A percentile compares a stretch with the other conserved stretches of the same genome.
phyloP scores from a whole-genome alignment of 2,888 invertebrate species.

The Tenthredo livida region DNA sequence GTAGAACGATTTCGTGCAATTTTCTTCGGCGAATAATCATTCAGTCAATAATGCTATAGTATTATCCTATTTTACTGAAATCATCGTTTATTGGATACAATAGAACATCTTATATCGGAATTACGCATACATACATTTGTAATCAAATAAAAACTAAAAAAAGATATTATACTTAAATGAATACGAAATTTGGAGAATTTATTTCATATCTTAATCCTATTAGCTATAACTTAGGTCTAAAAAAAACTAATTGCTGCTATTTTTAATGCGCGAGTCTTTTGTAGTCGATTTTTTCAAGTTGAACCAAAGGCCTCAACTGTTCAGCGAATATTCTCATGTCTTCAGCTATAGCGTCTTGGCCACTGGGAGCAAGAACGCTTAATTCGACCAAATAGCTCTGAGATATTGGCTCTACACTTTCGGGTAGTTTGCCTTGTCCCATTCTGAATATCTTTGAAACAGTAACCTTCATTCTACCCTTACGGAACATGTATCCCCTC shows the following conservation, averaged over 20 bases:
- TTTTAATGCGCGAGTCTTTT: constrained; percentile 82
- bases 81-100: background rate
- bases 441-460: constrained; percentile 96
- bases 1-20: background rate
- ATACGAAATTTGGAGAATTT: background rate
- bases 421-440: constrained; percentile 85
- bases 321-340: constrained; percentile 98
- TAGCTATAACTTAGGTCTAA: background rate
- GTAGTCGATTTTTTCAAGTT: constrained; percentile 95
- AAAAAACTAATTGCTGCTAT: too few species aligned
- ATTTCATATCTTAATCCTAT: background rate
- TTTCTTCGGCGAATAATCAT: background rate
- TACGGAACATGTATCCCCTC: constrained; percentile 96
- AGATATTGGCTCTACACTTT: constrained; percentile 90
- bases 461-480: constrained; percentile 98
- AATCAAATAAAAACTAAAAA: too few species aligned
- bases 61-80: background rate
- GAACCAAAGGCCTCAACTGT: constrained; percentile 94
- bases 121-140: too few species aligned
- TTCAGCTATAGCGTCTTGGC: constrained; percentile 96
- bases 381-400: constrained; percentile 96
- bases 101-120: background rate
- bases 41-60: background rate
- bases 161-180: too few species aligned
- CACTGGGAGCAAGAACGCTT: constrained; percentile 93